Conservation (phyloP, 2,797 vertebrate species). For the Gymnothorax javanicus region DNA sequence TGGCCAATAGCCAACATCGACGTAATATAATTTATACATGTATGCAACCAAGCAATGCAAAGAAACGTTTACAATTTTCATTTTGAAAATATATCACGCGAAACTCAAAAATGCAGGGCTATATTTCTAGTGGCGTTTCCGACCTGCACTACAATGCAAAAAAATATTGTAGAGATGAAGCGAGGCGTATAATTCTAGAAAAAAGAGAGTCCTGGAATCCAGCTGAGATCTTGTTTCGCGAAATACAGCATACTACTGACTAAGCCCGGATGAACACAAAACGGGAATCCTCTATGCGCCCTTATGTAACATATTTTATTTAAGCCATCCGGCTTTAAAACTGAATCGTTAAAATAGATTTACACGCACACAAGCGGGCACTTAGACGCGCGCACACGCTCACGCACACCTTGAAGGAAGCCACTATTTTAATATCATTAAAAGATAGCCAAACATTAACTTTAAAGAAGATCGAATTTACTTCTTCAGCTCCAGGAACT, state of each 20-base stretch:
- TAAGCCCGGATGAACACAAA: background rate
- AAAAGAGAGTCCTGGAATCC: constrained; percentile 17
- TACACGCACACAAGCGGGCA: constrained; percentile 37
- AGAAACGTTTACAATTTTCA: background rate
- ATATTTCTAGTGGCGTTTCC: background rate
- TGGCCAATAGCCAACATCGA: background rate
- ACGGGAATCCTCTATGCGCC: constrained; percentile 21
- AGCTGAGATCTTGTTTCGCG: constrained; percentile 29
- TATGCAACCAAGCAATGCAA: too few species aligned
- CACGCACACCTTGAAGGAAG: constrained; percentile 43
- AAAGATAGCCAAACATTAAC: background rate
- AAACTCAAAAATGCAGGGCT: background rate
- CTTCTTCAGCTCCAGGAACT: background rate
- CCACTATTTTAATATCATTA: background rate
- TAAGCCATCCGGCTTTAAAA: background rate
- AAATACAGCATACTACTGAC: constrained; percentile 29
- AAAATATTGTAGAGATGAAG: background rate
- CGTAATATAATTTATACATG: background rate
- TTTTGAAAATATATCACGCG: background rate
- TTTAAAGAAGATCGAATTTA: background rate
- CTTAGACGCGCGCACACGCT: constrained; percentile 51
- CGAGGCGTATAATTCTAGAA: background rate
- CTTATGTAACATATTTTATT: background rate
- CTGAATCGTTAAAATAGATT: background rate
- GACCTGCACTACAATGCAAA: background rate